Evolutionary conservation across 1,140 invertebrate species (phyloP), one percentile per base, ranked within the genome.

Genomic region (Cydia amplana): DNA sequence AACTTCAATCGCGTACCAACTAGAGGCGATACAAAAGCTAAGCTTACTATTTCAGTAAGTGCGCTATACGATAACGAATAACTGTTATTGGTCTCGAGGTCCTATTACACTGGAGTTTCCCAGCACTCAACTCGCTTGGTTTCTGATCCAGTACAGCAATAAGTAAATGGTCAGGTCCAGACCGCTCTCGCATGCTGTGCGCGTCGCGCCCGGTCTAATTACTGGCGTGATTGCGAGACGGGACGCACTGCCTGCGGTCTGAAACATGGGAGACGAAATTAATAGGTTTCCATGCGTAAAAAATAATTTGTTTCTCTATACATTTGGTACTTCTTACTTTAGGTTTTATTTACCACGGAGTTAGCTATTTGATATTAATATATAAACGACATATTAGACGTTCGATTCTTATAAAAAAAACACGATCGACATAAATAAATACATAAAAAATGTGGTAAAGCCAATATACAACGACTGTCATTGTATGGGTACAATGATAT

Each of bases 141-240:
- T 7, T 12, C 16, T 9, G 18, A 23, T 60, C 14, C 43, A 14
- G 14, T 18, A n/a, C 46, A n/a, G 51, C 9, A 60, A 55, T 55
- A 16, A 16, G 20, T 10, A 23, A n/a, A 23, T 2, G 49, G 49
- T 51, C 49, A 23, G 55, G 18, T 23, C 55, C 55, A 2, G 55
- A 9, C 5, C 4, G 55, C 5, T 60, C 20, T 60, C 55, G 20
- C 20, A 60, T 60, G 55, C 55, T 7, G 20, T 10, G 18, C 55
- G 55, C 20, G 55, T 60, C 18, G 16, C 55, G 18, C 55, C 18
- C 55, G 55, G 55, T 60, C 18, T 60, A 60, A 60, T 60, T 60
- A 60, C 55, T 7, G 20, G 20, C 20, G 55, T 60, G 20, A 60
- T 60, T 60, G 55, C 55, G 55, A 60, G 20, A 60, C 1, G 49